Conservation (phyloP, 2,113 vertebrate species). For the Epinephelus lanceolatus region DNA sequence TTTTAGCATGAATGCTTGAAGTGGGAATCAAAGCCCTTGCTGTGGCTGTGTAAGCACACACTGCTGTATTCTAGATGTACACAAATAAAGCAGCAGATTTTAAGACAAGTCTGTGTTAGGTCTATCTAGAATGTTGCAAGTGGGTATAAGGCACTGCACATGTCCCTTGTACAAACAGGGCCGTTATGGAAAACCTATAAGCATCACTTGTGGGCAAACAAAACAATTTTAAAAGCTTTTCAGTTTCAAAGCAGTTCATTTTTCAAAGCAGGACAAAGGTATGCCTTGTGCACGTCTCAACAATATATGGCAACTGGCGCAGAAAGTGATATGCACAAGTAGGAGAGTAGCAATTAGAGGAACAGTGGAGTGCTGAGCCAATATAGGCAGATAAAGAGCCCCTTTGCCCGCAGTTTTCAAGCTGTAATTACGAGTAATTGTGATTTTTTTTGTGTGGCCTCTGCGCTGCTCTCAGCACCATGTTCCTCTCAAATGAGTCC, state of each 20-base stretch:
- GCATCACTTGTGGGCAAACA: neutral
- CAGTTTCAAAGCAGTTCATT: constrained; percentile 14
- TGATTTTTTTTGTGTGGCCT: constrained; percentile 67
- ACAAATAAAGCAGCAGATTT: neutral
- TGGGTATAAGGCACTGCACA: neutral
- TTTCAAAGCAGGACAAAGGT: constrained; percentile 32
- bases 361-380: constrained; percentile 73
- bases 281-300: constrained; percentile 49
- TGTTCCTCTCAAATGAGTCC: constrained; percentile 77
- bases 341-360: constrained; percentile 75
- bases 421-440: constrained; percentile 83
- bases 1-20: constrained; percentile 33
- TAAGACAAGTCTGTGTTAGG: neutral
- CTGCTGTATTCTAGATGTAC: neutral
- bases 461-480: constrained; percentile 70
- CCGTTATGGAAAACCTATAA: neutral
- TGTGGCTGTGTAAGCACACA: neutral
- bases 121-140: neutral
- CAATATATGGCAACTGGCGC: constrained; percentile 58
- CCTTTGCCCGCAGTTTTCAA: constrained; percentile 73
- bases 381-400: constrained; percentile 78
- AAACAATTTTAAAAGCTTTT: constrained; percentile 12
- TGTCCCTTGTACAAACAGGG: neutral
- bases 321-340: constrained; percentile 63
- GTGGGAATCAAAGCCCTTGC: constrained; percentile 23